phyloP scores from a whole-genome alignment of 1,140 invertebrate species.

The Chrysomallon squamiferum region DNA sequence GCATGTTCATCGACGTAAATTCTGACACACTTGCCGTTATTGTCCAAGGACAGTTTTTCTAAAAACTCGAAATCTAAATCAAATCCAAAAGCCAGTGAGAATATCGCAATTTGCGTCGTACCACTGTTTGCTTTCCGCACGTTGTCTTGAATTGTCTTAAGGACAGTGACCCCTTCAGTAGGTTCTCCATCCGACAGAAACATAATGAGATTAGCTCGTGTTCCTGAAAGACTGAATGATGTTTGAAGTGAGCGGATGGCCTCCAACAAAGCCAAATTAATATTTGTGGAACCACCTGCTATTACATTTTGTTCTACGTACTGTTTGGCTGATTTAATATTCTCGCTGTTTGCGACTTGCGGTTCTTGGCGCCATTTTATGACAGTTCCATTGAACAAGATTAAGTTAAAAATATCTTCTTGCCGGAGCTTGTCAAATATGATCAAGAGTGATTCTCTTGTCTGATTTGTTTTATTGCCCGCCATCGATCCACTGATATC shows the following conservation, averaged over 20 bases:
- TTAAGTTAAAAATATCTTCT: slow-evolving; percentile 73
- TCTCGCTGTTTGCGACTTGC: neutral
- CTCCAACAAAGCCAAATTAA: slow-evolving; percentile 69
- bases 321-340: slow-evolving; percentile 13
- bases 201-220: slow-evolving; percentile 69
- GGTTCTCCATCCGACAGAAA: slow-evolving; percentile 79
- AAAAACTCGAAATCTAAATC: slow-evolving; percentile 73
- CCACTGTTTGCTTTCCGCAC: slow-evolving; percentile 34
- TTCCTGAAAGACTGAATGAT: neutral
- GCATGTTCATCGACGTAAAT: slow-evolving; percentile 78
- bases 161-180: slow-evolving; percentile 70
- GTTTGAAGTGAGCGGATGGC: slow-evolving; percentile 67
- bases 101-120: slow-evolving; percentile 66
- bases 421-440: slow-evolving; percentile 70
- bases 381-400: slow-evolving; percentile 69
- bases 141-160: slow-evolving; percentile 66
- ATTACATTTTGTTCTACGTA: slow-evolving; percentile 19
- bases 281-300: slow-evolving; percentile 65
- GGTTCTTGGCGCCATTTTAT: slow-evolving; percentile 15
- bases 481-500: slow-evolving; percentile 77
- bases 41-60: slow-evolving; percentile 71
- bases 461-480: slow-evolving; percentile 71
- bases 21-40: slow-evolving; percentile 73
- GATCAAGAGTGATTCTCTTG: slow-evolving; percentile 71
- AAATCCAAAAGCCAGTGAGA: slow-evolving; percentile 74